Base-by-base conservation (phyloP, 2,113 vertebrate species). In the Chaetura pelagica region DNA sequence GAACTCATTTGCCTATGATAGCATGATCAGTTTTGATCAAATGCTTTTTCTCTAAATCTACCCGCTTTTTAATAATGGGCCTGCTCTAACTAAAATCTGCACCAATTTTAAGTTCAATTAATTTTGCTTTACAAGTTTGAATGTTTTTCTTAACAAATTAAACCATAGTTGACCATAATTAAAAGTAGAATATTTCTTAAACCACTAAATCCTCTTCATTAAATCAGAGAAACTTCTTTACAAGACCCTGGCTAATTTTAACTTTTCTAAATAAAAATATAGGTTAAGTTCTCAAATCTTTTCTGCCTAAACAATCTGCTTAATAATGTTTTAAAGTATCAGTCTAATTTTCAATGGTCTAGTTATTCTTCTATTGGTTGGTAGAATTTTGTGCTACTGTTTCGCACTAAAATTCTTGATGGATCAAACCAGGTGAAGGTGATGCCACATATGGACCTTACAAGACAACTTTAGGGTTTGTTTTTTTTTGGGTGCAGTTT, bases 1-100 rank as follows among this genome's bases (percentile, higher is more conserved):
- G 92, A 96, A 86, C 83, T 93, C 57, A 42, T 81, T 86, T 92
- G 83, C 59, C 61, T 90, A 2, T 77, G 63, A 71, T 94, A 78
- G 48, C 79, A 71, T 67, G 95, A 92, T 88, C 92, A 67, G 72
- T 93, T 96, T 94, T 88, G 92, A 95, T 93, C 94, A 96, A 92
- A 51, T 59, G 51, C 10, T 90, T 89, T 90, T 80, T 32, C 76
- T 86, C 63, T 85, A 92, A 67, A 79, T 88, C 68, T 88, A 64
- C 63, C 72, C 34, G 2, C n/a, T 92, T 34, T 80, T 95, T 77
- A 95, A 67, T 80, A 95, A 84, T 63, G 27, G 55, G 6, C 23
- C 44, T 75, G 75, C 64, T 94, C 59, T 80, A 66, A 80, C 46
- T 85, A 71, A 91, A 94, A 91, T 18, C 75, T 90, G 38, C 29